phyloP scores from a whole-genome alignment of 1,140 invertebrate species.

The Venustaconcha ellipsiformis region DNA sequence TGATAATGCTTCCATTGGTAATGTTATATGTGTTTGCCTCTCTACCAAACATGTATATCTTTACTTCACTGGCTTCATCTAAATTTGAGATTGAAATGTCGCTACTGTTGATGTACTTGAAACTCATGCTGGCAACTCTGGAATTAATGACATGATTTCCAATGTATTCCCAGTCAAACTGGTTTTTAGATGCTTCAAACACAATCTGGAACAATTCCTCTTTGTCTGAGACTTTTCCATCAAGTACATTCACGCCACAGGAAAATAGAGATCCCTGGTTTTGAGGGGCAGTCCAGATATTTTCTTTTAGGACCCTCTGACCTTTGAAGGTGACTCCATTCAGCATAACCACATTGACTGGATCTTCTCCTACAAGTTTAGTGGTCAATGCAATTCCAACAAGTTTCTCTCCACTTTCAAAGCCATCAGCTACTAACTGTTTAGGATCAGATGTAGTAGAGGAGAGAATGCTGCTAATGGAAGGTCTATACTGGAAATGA shows the following conservation, averaged over 20 bases:
- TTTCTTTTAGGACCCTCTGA: slow-evolving; percentile 1
- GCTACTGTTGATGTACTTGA: slow-evolving; percentile 42
- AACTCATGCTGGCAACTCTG: slow-evolving; percentile 39
- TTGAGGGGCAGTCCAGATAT: slow-evolving; percentile 14
- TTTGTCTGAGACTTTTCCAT: slow-evolving; percentile 6
- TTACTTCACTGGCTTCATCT: slow-evolving; percentile 13
- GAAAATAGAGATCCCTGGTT: slow-evolving; percentile 24
- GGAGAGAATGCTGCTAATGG: slow-evolving; percentile 22
- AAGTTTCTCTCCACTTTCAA: slow-evolving; percentile 13
- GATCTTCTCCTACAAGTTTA: slow-evolving; percentile 6
- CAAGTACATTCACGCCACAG: slow-evolving; percentile 15
- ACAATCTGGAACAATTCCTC: slow-evolving; percentile 42
- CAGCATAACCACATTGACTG: background rate
- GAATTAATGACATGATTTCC: slow-evolving; percentile 26
- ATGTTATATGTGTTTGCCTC: slow-evolving; percentile 25
- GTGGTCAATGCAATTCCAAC: slow-evolving; percentile 8
- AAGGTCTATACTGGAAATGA: slow-evolving; percentile 13
- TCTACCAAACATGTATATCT: slow-evolving; percentile 39
- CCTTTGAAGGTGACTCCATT: slow-evolving; percentile 3
- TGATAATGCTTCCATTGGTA: slow-evolving; percentile 23
- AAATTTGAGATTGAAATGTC: slow-evolving; percentile 39
- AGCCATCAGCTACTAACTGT: slow-evolving; percentile 7
- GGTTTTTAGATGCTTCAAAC: slow-evolving; percentile 33
- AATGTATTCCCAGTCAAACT: slow-evolving; percentile 48
- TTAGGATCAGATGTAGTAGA: slow-evolving; percentile 11